Base-by-base conservation (phyloP, 2,113 vertebrate species). In the Sterna hirundo region DNA sequence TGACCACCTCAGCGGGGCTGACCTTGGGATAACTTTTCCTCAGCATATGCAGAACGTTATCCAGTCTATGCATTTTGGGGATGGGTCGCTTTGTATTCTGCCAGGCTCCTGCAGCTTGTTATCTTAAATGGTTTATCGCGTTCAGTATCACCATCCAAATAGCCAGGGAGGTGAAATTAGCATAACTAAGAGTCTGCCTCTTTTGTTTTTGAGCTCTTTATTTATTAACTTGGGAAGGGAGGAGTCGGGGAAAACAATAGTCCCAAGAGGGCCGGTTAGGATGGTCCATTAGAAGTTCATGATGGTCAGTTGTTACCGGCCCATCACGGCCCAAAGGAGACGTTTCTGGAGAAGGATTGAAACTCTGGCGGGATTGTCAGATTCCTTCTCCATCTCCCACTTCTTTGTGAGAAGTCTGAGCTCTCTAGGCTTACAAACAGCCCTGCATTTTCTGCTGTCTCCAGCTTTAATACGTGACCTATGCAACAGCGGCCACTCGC, bases 131-230 rank as follows among this genome's bases (percentile, higher is more conserved):
- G 79, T 94, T 96, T 96, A 95, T 96, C 93, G 17, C 42, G 61
- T 93, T 83, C 68, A 49, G 76, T 86, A 68, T 95, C 93, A 81
- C 92, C 88, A 90, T 95, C 81, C 88, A 82, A 91, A 88, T 95
- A 93, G 94, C 75, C 74, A 13, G 68, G 60, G 93, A 92, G 87
- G 62, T 89, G 91, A 95, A 93, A 97, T 97, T 94, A 97, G 91
- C 97, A 96, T 97, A 76, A 95, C 96, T 96, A 72, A 96, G 91
- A 95, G 88, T 62, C 91, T 93, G 82, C 44, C 46, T 74, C 90
- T 96, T 88, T 93, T 95, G 94, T 93, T 97, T 94, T 93, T 96
- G 85, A 96, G 79, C 38, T 82, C 69, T 88, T 84, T 92, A 89
- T 93, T 94, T 96, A 96, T 97, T 93, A 94, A 74, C 91, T 96